Evolutionary conservation across 1,140 invertebrate genomes (phyloP).

Genomic region (Prorops nasuta): DNA sequence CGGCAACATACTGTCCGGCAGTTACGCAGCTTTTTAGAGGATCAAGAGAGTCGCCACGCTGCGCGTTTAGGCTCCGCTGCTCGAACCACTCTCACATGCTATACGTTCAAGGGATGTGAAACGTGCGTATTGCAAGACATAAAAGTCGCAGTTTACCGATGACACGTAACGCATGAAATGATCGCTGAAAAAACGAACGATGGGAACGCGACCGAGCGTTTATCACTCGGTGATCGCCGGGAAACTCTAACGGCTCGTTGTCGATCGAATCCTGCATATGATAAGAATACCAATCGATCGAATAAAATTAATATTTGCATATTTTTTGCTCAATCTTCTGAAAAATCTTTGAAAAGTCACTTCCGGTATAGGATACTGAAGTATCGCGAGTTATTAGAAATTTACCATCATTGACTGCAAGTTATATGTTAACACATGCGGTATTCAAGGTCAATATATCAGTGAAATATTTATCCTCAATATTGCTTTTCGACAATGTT

Average conservation of each 20-base stretch:
- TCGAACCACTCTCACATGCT: not conserved
- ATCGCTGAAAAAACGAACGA: constrained; percentile 18
- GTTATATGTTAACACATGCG: no score
- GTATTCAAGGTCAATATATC: no score
- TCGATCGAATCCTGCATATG: constrained; percentile 3
- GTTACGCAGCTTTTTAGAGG: not conserved
- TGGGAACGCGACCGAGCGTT: constrained; percentile 25
- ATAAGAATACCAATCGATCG: constrained; percentile 20
- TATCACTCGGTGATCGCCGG: constrained; percentile 26
- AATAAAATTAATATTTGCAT: no score
- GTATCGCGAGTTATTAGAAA: no score
- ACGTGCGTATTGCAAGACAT: constrained; percentile 20
- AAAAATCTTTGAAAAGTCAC: no score
- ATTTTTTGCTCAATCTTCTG: no score
- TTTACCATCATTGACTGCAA: no score
- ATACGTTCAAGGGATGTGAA: constrained; percentile 23
- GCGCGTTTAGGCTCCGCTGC: not conserved
- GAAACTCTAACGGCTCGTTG: not conserved
- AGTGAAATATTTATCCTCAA: no score
- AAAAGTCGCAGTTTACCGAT: constrained; percentile 24
- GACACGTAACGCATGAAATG: constrained; percentile 32
- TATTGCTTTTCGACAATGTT: no score
- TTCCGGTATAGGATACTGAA: no score
- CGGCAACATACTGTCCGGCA: constrained; percentile 6
- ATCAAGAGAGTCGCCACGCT: not conserved